phyloP scores from a whole-genome alignment of 2,113 vertebrate species.

The Mormoops blainvillei region DNA sequence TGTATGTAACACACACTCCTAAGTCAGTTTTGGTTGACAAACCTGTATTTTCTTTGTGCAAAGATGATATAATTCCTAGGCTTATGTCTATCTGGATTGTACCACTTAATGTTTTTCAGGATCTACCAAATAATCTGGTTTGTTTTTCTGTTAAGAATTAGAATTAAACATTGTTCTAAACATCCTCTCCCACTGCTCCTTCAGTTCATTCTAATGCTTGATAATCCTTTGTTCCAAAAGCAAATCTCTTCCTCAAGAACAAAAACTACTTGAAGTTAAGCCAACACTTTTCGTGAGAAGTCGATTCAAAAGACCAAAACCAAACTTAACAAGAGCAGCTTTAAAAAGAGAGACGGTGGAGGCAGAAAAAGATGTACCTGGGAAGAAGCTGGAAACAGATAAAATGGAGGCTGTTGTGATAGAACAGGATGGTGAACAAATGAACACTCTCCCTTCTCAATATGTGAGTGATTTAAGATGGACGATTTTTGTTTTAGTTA shows the following conservation, averaged over 20 bases:
- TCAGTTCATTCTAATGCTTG: conserved; percentile 44
- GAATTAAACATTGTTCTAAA: neutral
- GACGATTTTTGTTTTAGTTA: neutral
- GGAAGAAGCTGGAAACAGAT: conserved; percentile 42
- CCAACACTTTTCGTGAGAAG: conserved; percentile 74
- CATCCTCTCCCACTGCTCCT: neutral
- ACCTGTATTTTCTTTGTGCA: neutral
- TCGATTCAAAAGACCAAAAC: conserved; percentile 77
- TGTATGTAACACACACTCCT: neutral
- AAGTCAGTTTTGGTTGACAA: neutral
- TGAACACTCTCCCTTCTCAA: neutral
- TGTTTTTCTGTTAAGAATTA: conserved; percentile 5
- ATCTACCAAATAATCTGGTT: neutral
- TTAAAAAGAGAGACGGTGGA: conserved; percentile 67
- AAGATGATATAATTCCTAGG: neutral
- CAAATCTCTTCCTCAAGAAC: conserved; percentile 53
- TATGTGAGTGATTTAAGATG: conserved; percentile 43
- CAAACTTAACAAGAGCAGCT: conserved; percentile 76
- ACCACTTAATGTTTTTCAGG: neutral
- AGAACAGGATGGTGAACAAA: conserved; percentile 2
- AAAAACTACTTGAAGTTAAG: conserved; percentile 71
- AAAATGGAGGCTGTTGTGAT: neutral
- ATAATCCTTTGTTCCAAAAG: conserved; percentile 69
- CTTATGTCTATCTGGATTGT: neutral
- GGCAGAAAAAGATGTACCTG: conserved; percentile 38